Evolutionary conservation across 2,797 vertebrate genomes (phyloP), one percentile per base, ranked within the genome.

Genomic region (Tadarida brasiliensis): DNA sequence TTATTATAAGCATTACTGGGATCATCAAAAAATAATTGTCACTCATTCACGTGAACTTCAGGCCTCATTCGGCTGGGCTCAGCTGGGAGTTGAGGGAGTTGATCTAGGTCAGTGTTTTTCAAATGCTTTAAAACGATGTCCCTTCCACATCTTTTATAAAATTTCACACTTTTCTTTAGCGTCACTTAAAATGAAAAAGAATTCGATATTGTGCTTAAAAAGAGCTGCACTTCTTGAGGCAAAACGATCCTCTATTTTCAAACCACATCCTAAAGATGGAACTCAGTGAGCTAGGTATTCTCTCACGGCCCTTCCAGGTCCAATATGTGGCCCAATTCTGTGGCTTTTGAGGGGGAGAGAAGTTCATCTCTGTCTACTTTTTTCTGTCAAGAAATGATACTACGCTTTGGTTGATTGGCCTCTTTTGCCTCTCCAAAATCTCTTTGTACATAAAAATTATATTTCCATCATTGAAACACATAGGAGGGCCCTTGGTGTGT

Each of bases 211-310:
- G 2, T 59, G 44, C 83, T 84, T 12, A 65, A 89, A 84, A 87
- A 33, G n/a, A 11, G 5, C 87, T 22, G 22, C 10, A 51, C 5
- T 39, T 30, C 85, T 8, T 57, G 28, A 16, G 44, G 11, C 24
- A 78, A 78, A 84, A 65, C 39, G 26, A 57, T 61, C 77, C 44
- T 65, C n/a, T 47, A 5, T 61, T 61, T 95, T 93, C 11, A 91
- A 96, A 51, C 0, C 2, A 11, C 1, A 51, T 12, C 28, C 2
- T 16, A 49, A 67, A 57, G 33, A 4, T 28, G 44, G 24, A 26
- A 57, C 24, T 71, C 19, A 63, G 11, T 81, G 70, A 78, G 57
- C 12, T n/a, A 63, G 28, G 20, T 44, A 12, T 11, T 7, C 35
- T 67, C 30, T 90, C 30, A 6, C 12, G 0, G 12, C 6, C 15